These are phyloP conservation scores for Chionis minor DNA, from an alignment of 2,113 vertebrate species.

Conservation along the genomic window DNA sequence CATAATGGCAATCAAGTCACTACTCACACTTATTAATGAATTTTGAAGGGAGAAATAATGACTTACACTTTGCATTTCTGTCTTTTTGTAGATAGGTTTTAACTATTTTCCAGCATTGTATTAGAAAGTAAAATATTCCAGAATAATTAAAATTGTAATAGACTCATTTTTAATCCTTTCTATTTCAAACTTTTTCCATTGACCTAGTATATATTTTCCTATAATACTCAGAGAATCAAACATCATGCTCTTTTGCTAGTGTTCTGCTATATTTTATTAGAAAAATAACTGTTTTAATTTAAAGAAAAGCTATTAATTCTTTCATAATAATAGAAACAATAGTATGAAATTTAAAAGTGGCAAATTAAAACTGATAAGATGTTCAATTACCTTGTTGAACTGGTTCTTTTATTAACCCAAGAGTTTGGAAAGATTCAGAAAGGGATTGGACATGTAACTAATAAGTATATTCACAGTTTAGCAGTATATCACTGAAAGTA, in stretches of 20 bases:
- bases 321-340: background rate
- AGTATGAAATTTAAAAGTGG: background rate
- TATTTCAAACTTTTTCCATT: background rate
- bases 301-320: background rate
- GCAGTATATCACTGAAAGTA: background rate
- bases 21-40: background rate
- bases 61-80: background rate
- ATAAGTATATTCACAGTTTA: background rate
- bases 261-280: background rate
- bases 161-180: background rate
- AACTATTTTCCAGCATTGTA: background rate
- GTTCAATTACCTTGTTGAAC: background rate
- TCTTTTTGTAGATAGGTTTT: background rate
- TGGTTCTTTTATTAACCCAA: background rate
- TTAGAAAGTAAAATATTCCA: background rate
- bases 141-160: background rate
- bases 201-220: background rate
- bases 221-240: background rate
- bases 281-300: background rate
- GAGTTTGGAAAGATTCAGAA: background rate
- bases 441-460: background rate
- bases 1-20: background rate
- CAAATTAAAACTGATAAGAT: background rate
- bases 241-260: background rate
- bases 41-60: background rate